Evolutionary conservation across 2,113 vertebrate species (phyloP).

Genomic region (Tursiops truncatus): DNA sequence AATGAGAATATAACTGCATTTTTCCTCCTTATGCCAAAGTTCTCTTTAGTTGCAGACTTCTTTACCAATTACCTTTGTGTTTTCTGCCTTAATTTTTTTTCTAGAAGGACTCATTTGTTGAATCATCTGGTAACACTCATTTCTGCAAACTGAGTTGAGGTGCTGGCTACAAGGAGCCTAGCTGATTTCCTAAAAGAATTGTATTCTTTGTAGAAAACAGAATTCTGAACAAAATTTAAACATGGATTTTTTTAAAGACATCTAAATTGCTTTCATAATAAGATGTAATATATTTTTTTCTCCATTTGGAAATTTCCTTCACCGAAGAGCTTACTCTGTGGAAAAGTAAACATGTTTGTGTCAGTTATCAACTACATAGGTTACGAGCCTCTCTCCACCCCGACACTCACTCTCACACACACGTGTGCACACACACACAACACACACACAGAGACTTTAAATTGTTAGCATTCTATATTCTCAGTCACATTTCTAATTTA

Average conservation of each 20-base stretch:
- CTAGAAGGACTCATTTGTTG: neutral
- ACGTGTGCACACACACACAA: neutral
- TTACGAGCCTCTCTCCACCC: neutral
- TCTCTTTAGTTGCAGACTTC: slow-evolving; percentile 8
- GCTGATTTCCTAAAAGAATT: neutral
- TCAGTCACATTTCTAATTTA: slow-evolving; percentile 25
- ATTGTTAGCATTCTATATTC: neutral
- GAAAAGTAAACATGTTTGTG: neutral
- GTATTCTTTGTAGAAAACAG: slow-evolving; percentile 6
- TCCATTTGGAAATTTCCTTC: slow-evolving; percentile 5
- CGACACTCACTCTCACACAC: neutral
- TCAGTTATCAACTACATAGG: neutral
- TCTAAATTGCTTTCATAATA: slow-evolving; percentile 27
- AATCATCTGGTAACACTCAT: neutral
- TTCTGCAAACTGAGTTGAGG: neutral
- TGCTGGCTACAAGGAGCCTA: neutral
- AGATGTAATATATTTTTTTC: neutral
- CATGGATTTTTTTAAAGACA: neutral
- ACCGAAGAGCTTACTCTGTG: neutral
- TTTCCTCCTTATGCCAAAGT: neutral
- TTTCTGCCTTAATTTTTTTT: neutral
- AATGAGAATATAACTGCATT: neutral
- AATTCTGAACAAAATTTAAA: slow-evolving; percentile 43
- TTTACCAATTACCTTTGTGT: neutral
- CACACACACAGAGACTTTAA: neutral